These are phyloP conservation scores for Tipula lateralis DNA, from an alignment of 2,888 invertebrate species.

Conservation along the genomic window DNA sequence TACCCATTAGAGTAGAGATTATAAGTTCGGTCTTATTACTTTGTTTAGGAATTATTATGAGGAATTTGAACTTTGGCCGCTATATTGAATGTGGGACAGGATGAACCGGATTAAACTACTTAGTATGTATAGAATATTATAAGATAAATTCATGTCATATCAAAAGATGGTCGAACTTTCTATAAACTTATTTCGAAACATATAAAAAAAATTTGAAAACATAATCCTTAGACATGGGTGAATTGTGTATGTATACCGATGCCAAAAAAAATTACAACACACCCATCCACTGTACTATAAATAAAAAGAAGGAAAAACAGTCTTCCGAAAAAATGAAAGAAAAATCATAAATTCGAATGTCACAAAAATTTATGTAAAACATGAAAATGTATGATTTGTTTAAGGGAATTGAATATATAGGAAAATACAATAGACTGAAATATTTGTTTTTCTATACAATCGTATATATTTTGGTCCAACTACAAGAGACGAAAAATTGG, in stretches of 20 bases:
- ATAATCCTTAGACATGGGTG: neutral
- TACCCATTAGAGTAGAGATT: too few species aligned
- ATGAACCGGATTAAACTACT: too few species aligned
- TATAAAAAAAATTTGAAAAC: neutral
- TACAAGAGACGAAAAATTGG: neutral
- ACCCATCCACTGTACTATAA: neutral
- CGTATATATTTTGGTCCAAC: neutral
- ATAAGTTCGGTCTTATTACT: too few species aligned
- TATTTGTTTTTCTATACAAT: neutral
- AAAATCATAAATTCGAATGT: constrained; percentile 4
- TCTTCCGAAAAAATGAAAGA: neutral
- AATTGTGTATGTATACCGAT: neutral
- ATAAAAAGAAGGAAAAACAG: neutral
- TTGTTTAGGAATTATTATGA: too few species aligned
- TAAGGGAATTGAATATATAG: neutral
- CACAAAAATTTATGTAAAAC: constrained; percentile 11
- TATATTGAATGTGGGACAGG: too few species aligned
- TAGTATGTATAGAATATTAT: too few species aligned
- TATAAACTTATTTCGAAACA: too few species aligned
- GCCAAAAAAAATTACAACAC: neutral
- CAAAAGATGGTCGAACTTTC: too few species aligned
- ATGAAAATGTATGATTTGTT: constrained; percentile 13
- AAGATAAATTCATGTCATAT: too few species aligned
- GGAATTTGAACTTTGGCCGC: too few species aligned
- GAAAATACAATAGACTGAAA: neutral